Conservation (phyloP, 92 coral and sea anemone genomes). For the Heteractis magnifica region DNA sequence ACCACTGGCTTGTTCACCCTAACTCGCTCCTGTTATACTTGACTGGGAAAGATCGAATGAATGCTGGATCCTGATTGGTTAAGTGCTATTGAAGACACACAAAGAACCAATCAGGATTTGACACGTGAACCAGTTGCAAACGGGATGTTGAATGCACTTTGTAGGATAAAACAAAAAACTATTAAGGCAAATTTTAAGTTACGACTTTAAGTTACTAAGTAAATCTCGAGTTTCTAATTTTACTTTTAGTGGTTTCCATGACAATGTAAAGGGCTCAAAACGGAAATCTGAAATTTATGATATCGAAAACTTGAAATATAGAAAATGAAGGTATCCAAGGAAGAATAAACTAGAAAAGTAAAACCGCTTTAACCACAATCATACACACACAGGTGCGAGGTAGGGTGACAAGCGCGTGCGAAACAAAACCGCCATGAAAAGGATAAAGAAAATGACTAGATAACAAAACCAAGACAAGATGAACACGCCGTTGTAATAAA, state of each 20-base stretch:
- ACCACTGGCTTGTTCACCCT: neutral
- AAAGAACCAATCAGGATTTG: neutral
- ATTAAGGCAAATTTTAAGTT: neutral
- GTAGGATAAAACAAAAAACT: too few relatives aligned
- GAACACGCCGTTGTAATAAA: slow-evolving; percentile 34
- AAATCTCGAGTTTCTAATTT: too few relatives aligned
- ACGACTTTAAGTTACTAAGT: neutral
- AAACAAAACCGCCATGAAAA: neutral
- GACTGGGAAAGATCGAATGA: neutral
- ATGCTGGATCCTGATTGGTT: neutral
- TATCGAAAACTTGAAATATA: neutral
- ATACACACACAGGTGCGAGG: slow-evolving; percentile 36
- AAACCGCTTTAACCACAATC: neutral
- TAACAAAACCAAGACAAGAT: slow-evolving; percentile 8
- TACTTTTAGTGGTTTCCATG: neutral
- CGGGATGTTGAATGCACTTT: too few relatives aligned
- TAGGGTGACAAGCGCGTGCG: slow-evolving; percentile 32
- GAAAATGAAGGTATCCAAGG: neutral
- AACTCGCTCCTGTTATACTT: neutral
- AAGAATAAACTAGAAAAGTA: neutral
- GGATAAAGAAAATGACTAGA: neutral
- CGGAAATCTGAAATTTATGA: neutral
- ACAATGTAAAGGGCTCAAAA: neutral
- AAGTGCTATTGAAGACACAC: neutral
- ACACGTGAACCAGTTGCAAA: neutral